phyloP scores from a whole-genome alignment of 2,888 invertebrate species.

The Ctena decussata region DNA sequence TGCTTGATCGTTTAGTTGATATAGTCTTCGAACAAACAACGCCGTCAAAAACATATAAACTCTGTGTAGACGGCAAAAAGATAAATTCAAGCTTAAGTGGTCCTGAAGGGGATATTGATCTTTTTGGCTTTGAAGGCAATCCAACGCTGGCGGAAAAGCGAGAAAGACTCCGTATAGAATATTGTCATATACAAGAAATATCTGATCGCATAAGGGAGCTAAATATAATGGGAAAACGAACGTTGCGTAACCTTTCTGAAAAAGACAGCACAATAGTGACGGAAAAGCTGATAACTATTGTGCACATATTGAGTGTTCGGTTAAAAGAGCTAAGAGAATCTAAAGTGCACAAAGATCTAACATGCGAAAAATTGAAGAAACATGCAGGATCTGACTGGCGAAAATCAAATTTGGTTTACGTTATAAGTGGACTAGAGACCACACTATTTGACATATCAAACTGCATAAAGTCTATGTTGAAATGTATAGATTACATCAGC shows the following conservation, averaged over 20 bases:
- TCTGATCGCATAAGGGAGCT: no score
- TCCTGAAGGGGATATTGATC: background rate
- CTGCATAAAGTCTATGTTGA: background rate
- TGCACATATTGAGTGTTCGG: background rate
- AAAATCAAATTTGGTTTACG: conserved; percentile 20
- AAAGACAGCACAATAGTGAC: background rate
- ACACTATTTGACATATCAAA: background rate
- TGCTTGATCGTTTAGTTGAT: background rate
- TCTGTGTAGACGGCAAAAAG: conserved; percentile 8
- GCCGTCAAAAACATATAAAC: background rate
- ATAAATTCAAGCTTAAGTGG: background rate
- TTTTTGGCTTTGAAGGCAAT: background rate
- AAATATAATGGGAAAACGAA: no score
- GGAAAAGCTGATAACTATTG: background rate
- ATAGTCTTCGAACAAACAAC: background rate
- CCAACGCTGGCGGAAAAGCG: background rate
- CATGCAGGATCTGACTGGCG: conserved; percentile 13
- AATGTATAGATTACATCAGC: background rate
- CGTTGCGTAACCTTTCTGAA: no score
- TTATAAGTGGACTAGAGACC: conserved; percentile 20
- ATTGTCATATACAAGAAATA: no score
- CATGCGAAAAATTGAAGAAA: background rate
- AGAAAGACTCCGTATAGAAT: no score
- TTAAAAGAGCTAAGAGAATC: background rate
- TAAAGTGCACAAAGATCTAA: background rate